Conservation (phyloP, 2,797 vertebrate species). For the Muscicapa striata region DNA sequence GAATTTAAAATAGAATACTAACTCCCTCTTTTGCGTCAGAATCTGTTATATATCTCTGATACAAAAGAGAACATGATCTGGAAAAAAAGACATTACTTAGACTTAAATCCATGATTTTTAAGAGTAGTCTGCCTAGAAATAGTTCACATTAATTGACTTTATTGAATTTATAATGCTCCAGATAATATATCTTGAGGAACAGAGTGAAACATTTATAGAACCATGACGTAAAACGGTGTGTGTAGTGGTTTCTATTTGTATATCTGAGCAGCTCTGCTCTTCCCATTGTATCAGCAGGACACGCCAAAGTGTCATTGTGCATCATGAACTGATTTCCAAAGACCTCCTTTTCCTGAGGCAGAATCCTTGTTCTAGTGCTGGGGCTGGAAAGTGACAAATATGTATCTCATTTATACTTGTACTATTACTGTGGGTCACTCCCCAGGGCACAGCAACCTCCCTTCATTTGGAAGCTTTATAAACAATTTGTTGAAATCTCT, state of each 20-base stretch:
- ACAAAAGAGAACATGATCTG: background rate
- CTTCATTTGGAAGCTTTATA: background rate
- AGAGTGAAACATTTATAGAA: slow-evolving; percentile 28
- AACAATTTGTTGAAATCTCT: background rate
- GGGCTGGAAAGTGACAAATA: background rate
- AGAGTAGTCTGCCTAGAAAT: slow-evolving; percentile 30
- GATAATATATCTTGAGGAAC: slow-evolving; percentile 18
- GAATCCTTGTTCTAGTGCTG: background rate
- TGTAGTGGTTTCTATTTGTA: background rate
- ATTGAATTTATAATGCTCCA: slow-evolving; percentile 42
- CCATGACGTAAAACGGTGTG: background rate
- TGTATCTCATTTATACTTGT: background rate
- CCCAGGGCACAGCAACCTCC: background rate
- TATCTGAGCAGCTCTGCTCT: background rate
- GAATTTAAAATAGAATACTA: slow-evolving; percentile 27
- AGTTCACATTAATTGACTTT: slow-evolving; percentile 48
- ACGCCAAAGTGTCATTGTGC: background rate
- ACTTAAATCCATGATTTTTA: slow-evolving; percentile 38
- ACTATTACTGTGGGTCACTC: background rate
- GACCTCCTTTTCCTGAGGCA: background rate
- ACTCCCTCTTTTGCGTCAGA: background rate
- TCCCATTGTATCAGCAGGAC: background rate
- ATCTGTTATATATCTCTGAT: background rate
- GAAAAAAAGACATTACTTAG: slow-evolving; percentile 6
- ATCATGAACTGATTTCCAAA: background rate